phyloP scores from a whole-genome alignment of 2,113 vertebrate genomes.

The Eleginops maclovinus region DNA sequence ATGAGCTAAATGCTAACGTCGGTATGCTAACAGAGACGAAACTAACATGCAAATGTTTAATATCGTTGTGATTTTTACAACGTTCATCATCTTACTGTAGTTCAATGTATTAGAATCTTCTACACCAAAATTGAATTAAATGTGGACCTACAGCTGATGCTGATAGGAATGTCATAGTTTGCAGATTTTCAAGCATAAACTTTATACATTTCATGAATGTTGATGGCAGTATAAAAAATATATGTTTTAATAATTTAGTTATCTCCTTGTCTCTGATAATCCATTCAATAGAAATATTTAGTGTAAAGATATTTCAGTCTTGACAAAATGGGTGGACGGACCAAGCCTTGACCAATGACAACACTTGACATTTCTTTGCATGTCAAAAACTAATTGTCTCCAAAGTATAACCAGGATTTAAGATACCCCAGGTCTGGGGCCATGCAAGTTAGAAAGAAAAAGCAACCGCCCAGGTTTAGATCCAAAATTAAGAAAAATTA shows the following conservation, averaged over 20 bases:
- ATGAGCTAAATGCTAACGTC: background rate
- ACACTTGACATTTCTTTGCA: background rate
- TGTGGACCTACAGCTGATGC: background rate
- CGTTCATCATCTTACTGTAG: background rate
- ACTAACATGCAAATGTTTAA: background rate
- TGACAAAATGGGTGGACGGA: background rate
- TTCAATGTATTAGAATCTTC: background rate
- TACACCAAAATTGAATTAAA: background rate
- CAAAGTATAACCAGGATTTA: too few relatives aligned
- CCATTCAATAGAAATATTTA: too few relatives aligned
- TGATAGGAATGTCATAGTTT: background rate
- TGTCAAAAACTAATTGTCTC: too few relatives aligned
- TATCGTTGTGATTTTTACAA: background rate
- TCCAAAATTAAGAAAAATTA: background rate
- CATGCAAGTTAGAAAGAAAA: too few relatives aligned
- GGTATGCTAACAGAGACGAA: background rate
- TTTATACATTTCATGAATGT: too few relatives aligned
- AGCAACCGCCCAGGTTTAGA: too few relatives aligned
- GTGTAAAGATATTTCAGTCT: conserved; percentile 7
- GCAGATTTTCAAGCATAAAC: too few relatives aligned
- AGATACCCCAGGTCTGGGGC: too few relatives aligned
- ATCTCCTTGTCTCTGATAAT: background rate
- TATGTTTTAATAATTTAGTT: too few relatives aligned
- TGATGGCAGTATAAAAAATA: too few relatives aligned
- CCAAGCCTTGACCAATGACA: background rate